phyloP scores from a whole-genome alignment of 2,888 invertebrate genomes.

The Galeopsomyia nigrocyanea region DNA sequence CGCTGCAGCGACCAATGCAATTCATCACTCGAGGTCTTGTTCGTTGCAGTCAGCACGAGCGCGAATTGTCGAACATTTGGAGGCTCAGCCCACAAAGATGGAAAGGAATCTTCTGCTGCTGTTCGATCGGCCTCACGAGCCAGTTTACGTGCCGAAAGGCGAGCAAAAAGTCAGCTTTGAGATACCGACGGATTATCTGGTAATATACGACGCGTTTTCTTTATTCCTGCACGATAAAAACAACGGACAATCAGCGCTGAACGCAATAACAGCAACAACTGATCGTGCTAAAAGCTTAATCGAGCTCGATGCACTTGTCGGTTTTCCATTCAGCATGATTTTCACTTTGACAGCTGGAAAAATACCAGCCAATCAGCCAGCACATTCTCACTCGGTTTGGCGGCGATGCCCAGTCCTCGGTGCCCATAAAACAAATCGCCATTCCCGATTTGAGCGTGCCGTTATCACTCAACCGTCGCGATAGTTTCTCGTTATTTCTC shows the following conservation, averaged over 20 bases:
- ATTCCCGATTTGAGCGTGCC: slow-evolving; percentile 77
- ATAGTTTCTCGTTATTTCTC: slow-evolving; percentile 82
- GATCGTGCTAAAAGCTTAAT: too few relatives aligned
- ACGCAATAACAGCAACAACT: too few relatives aligned
- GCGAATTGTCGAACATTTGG: too few relatives aligned
- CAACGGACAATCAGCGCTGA: too few relatives aligned
- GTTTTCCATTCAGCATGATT: background rate
- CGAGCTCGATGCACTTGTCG: too few relatives aligned
- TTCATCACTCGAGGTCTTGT: too few relatives aligned
- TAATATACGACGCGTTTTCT: slow-evolving; percentile 61
- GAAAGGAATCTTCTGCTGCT: slow-evolving; percentile 66
- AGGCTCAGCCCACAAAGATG: slow-evolving; percentile 20
- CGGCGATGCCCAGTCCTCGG: slow-evolving; percentile 66
- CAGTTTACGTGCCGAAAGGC: slow-evolving; percentile 83
- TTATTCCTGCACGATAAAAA: too few relatives aligned
- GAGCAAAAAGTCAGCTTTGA: slow-evolving; percentile 74
- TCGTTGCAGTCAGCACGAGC: too few relatives aligned
- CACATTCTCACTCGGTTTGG: slow-evolving; percentile 75
- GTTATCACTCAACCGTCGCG: slow-evolving; percentile 75
- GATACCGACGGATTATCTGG: slow-evolving; percentile 76
- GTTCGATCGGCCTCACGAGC: slow-evolving; percentile 83
- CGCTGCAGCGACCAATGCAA: too few relatives aligned
- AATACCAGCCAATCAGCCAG: slow-evolving; percentile 73
- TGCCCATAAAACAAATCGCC: slow-evolving; percentile 75
- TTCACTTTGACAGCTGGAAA: slow-evolving; percentile 66